A percentile compares a stretch with the other conserved stretches of the same genome.
Conservation (phyloP, 2,797 vertebrate species). For the Cygnus olor region DNA sequence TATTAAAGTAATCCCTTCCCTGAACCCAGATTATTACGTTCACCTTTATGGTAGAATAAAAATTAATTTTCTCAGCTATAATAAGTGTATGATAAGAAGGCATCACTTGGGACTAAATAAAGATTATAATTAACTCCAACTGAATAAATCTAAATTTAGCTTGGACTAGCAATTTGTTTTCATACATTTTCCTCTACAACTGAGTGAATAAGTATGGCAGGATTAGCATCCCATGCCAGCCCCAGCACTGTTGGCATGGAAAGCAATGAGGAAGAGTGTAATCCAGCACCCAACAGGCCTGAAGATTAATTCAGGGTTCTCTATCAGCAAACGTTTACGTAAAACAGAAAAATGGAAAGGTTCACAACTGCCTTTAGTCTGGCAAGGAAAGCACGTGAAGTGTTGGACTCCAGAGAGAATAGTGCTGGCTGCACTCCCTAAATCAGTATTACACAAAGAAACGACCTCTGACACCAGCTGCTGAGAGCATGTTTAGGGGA, state of each 20-base stretch:
- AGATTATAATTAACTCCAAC: conserved; percentile 84
- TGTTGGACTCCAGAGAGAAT: background rate
- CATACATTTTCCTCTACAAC: conserved; percentile 56
- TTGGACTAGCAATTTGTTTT: conserved; percentile 71
- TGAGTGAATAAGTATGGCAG: conserved; percentile 45
- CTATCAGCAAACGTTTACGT: conserved; percentile 53
- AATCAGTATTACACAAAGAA: background rate
- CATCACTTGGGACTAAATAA: conserved; percentile 82
- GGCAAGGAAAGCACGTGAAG: background rate
- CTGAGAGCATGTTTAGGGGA: background rate
- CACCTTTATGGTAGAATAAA: conserved; percentile 82
- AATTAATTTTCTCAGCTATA: conserved; percentile 85
- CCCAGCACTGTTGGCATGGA: conserved; percentile 42
- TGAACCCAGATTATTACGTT: conserved; percentile 82
- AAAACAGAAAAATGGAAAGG: conserved; percentile 12
- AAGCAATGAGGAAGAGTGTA: conserved; percentile 36
- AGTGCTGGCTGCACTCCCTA: background rate
- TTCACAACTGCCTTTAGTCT: background rate
- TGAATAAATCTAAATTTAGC: conserved; percentile 83
- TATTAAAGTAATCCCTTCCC: conserved; percentile 82
- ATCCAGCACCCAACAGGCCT: conserved; percentile 53
- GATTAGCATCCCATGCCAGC: conserved; percentile 46
- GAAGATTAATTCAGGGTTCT: conserved; percentile 47
- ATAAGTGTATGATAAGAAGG: conserved; percentile 80
- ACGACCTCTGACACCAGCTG: background rate